Conservation (phyloP, 2,113 vertebrate genomes). For the Hippocampus comes region DNA sequence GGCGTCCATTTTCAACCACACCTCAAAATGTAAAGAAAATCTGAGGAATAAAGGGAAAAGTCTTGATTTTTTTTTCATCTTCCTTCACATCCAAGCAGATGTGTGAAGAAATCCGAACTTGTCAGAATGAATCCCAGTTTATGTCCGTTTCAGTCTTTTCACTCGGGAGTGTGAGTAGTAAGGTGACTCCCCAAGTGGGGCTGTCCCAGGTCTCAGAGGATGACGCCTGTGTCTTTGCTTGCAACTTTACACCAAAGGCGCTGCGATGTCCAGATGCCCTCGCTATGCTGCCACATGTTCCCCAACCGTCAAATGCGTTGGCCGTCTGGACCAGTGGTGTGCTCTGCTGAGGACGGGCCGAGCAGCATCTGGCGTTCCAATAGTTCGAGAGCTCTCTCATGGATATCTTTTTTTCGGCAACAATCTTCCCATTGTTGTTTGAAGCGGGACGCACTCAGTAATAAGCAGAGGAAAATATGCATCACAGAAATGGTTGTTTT, state of each 20-base stretch:
- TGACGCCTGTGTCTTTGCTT: neutral
- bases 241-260: constrained; percentile 39
- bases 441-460: constrained; percentile 32
- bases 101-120: neutral
- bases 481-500: constrained; percentile 39
- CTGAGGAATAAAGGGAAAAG: too few species aligned
- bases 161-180: constrained; percentile 17
- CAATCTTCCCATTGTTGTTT: constrained; percentile 54
- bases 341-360: constrained; percentile 6
- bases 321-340: constrained; percentile 31
- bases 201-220: constrained; percentile 8
- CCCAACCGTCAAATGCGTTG: constrained; percentile 4
- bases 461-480: constrained; percentile 53
- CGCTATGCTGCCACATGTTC: constrained; percentile 3
- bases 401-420: constrained; percentile 63
- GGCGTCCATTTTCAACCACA: too few species aligned
- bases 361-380: constrained; percentile 43
- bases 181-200: constrained; percentile 29
- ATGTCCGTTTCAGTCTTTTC: neutral
- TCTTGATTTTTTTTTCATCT: too few species aligned
- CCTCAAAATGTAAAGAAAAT: too few species aligned
- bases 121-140: constrained; percentile 2
- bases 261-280: constrained; percentile 42
- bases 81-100: neutral
- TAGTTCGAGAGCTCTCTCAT: constrained; percentile 44